phyloP scores from a whole-genome alignment of 2,113 vertebrate species.

The Sminthopsis crassicaudata region DNA sequence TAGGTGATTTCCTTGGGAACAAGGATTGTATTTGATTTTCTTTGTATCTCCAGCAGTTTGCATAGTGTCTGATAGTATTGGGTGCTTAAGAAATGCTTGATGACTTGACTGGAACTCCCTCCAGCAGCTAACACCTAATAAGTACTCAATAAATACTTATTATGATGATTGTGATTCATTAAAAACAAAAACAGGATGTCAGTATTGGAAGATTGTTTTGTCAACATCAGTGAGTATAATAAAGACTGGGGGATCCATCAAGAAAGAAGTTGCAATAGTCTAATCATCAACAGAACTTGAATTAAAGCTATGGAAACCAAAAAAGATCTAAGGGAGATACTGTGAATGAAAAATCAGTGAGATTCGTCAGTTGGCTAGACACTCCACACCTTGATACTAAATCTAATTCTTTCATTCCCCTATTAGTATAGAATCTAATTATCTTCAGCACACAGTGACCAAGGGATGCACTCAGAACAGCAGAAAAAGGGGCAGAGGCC shows the following conservation, averaged over 20 bases:
- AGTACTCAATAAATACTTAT: conserved; percentile 15
- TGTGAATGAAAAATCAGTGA: background rate
- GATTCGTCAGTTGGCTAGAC: background rate
- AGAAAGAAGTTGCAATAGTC: background rate
- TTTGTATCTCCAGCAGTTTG: background rate
- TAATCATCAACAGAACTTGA: background rate
- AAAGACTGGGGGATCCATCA: background rate
- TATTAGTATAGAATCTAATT: background rate
- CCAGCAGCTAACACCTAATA: background rate
- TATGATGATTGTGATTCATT: background rate
- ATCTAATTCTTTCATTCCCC: background rate
- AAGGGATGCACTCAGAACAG: background rate
- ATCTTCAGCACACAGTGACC: background rate
- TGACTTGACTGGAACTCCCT: background rate
- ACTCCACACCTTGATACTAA: background rate
- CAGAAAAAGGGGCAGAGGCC: conserved; percentile 2
- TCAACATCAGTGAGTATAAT: background rate
- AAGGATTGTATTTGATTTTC: background rate
- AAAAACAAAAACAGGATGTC: background rate
- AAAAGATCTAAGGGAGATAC: background rate
- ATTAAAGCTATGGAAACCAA: background rate
- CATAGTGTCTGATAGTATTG: background rate
- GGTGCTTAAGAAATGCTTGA: background rate
- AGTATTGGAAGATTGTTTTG: background rate
- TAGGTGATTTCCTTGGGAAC: background rate